Base-by-base conservation (phyloP, 2,113 vertebrate species). In the Canis aureus region DNA sequence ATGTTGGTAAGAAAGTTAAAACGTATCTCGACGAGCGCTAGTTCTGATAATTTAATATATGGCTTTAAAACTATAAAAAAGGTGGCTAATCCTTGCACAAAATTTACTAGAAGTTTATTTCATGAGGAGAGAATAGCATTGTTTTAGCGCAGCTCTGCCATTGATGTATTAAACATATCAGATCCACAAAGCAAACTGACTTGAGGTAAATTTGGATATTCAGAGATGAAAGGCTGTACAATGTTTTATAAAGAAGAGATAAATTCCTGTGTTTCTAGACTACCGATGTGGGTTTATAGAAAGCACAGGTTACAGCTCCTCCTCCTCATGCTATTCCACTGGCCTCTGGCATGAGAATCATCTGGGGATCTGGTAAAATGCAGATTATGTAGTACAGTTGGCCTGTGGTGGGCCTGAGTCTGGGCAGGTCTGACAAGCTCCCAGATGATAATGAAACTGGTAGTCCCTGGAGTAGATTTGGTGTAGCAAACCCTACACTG, bases 1-100 rank as follows among this genome's bases (percentile, higher is more conserved):
- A 15, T 88, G 55, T 71, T 96, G 97, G 80, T 43, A 91, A 89
- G 59, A 64, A 64, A 62, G 51, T 82, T 92, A 97, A 78, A 95
- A 67, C 8, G 62, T 25, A 87, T 78, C 19, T 60, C 66, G 38
- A 38, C 55, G 20, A 82, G 8, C 38, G 8, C 9, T 49, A 78
- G 16, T 10, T 80, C 67, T 66, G 19, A 20, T 53, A 11, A 89
- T 55, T 78, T 95, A 89, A 94, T 38, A 87, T 82, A 32, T 79
- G 5, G 1, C 66, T 94, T 89, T 81, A 86, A 84, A 92, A 73
- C 23, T 11, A 38, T 17, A 87, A 13, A 79, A 83, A 95, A 2
- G 81, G 11, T 66, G 13, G 32, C 20, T 82, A 69, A 84, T 86
- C 1, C 16, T 11, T 89, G n/a, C 12, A 59, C 2, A 73, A 66